Evolutionary conservation across 2,797 vertebrate genomes (phyloP).

Genomic region (Mus spretus): DNA sequence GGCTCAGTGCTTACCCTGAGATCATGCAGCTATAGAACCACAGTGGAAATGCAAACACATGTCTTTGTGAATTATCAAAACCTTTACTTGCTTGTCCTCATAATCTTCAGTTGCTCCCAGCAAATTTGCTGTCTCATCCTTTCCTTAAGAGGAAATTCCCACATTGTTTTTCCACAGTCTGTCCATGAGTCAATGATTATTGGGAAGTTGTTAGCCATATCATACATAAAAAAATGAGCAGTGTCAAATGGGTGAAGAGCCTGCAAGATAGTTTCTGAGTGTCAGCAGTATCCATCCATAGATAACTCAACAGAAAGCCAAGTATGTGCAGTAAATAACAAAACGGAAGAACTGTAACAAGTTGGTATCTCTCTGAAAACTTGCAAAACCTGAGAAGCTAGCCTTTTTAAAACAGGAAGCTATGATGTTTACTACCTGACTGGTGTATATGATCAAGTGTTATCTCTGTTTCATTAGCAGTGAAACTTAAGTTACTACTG

Average conservation of each 20-base stretch:
- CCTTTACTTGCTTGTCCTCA: not conserved
- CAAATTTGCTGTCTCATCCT: not conserved
- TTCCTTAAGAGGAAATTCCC: not conserved
- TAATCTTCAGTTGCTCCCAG: not conserved
- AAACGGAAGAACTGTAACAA: slow-evolving; percentile 78
- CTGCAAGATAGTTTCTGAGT: not conserved
- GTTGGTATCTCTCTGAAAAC: slow-evolving; percentile 70
- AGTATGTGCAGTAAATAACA: slow-evolving; percentile 54
- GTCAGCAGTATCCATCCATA: not conserved
- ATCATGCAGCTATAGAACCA: not conserved
- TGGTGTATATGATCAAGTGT: slow-evolving; percentile 58
- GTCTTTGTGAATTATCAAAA: not conserved
- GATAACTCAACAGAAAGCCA: not conserved
- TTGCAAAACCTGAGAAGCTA: slow-evolving; percentile 79
- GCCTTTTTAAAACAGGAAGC: slow-evolving; percentile 84
- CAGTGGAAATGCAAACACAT: not conserved
- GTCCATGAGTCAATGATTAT: not conserved
- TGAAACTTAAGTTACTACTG: slow-evolving; percentile 6
- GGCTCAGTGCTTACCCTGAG: not conserved
- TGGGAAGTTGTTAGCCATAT: not conserved
- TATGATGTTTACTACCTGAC: slow-evolving; percentile 70
- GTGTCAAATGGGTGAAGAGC: not conserved
- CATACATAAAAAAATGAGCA: not conserved
- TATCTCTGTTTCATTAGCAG: slow-evolving; percentile 11
- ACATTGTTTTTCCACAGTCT: not conserved